phyloP scores from a whole-genome alignment of 2,888 invertebrate genomes.

The Acronicta alni region DNA sequence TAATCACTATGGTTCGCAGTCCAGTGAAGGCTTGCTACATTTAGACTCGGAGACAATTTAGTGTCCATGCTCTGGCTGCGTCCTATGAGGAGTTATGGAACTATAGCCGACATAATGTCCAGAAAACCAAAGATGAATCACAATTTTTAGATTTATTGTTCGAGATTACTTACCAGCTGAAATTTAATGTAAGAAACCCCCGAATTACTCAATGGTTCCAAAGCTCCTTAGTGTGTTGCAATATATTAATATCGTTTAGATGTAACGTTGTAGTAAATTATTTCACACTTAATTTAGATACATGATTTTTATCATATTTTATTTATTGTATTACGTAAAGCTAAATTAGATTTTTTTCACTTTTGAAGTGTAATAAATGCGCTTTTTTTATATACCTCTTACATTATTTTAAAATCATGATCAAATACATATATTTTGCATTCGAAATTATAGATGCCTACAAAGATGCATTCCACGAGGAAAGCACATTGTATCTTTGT shows the following conservation, averaged over 20 bases:
- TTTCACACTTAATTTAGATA: constrained; percentile 87
- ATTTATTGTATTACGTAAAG: constrained; percentile 84
- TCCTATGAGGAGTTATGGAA: constrained; percentile 85
- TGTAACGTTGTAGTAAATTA: constrained; percentile 88
- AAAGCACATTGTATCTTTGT: constrained; percentile 83
- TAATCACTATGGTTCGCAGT: constrained; percentile 73
- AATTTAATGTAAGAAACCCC: constrained; percentile 76
- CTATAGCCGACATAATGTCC: constrained; percentile 75
- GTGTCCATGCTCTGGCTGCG: constrained; percentile 53
- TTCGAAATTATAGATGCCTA: constrained; percentile 77
- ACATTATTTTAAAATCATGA: constrained; percentile 86
- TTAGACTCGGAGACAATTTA: constrained; percentile 46
- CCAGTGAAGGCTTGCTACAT: constrained; percentile 55
- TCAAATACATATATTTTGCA: constrained; percentile 84
- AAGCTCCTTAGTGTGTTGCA: constrained; percentile 88
- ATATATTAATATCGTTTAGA: constrained; percentile 87
- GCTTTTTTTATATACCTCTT: constrained; percentile 87
- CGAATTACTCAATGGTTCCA: constrained; percentile 85
- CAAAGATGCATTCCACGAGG: constrained; percentile 83
- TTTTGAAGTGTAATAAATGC: constrained; percentile 84
- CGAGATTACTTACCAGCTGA: constrained; percentile 80
- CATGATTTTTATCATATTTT: constrained; percentile 84
- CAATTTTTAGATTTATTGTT: constrained; percentile 81
- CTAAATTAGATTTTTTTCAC: constrained; percentile 85
- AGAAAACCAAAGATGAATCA: constrained; percentile 88